Percentiles rank a stretch among this genome's conserved stretches.
phyloP scores from a whole-genome alignment of 2,888 invertebrate genomes.

The Lithophane socia region DNA sequence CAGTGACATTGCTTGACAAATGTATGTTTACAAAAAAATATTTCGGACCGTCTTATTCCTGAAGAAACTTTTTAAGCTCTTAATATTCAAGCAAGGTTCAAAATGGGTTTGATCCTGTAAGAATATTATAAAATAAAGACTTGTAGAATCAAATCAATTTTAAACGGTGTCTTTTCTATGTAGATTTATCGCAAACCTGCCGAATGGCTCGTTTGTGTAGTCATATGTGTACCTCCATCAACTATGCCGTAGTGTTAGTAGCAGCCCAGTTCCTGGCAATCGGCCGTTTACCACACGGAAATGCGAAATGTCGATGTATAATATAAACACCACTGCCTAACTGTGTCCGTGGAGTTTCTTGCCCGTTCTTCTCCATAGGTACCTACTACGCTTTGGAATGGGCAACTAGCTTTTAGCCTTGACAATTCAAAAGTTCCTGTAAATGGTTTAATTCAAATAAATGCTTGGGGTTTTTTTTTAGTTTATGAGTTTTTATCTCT shows the following conservation, averaged over 20 bases:
- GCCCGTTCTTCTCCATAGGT: too few relatives aligned
- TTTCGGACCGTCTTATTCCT: neutral
- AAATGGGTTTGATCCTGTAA: neutral
- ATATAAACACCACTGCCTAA: neutral
- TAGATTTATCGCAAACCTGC: neutral
- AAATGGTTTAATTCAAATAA: too few relatives aligned
- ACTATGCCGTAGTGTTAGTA: neutral
- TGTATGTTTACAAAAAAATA: slow-evolving; percentile 1
- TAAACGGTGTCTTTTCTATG: neutral
- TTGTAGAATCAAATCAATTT: neutral
- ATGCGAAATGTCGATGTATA: neutral
- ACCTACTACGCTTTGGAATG: too few relatives aligned
- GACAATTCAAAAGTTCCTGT: too few relatives aligned
- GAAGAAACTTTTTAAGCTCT: neutral
- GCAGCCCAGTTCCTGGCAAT: neutral
- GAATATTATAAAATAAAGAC: neutral
- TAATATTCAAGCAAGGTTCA: neutral
- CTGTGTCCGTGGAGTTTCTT: too few relatives aligned
- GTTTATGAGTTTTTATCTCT: too few relatives aligned
- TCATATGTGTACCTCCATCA: neutral
- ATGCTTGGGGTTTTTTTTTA: too few relatives aligned
- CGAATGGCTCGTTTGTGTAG: neutral
- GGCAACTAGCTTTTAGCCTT: too few relatives aligned
- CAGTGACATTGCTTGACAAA: neutral
- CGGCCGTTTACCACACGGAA: neutral